These are phyloP conservation scores for Ypsolopha scabrella DNA, from an alignment of 2,888 invertebrate species.

Conservation along the genomic window DNA sequence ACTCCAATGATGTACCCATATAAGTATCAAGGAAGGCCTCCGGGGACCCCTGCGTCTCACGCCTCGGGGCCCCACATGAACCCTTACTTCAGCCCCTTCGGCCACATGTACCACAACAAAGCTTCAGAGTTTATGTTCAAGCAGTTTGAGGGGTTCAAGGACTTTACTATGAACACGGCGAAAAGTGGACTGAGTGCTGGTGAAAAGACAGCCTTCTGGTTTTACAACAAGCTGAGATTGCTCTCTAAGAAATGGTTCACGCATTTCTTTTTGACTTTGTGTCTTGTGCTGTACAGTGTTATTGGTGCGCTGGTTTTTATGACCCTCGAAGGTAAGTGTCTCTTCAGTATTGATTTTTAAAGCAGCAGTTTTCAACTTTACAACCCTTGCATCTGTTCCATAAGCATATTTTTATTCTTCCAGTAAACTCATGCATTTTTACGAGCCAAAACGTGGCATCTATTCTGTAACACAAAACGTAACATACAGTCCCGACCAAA, in stretches of 20 bases:
- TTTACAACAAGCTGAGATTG: conserved; percentile 81
- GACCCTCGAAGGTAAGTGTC: conserved; percentile 78
- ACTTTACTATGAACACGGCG: conserved; percentile 78
- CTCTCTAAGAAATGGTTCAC: conserved; percentile 90
- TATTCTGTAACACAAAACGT: too few species aligned
- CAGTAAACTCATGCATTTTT: too few species aligned
- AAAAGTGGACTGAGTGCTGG: conserved; percentile 87
- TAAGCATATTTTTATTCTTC: too few species aligned
- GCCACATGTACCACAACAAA: conserved; percentile 72
- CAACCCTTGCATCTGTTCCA: too few species aligned
- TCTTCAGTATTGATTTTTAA: neutral
- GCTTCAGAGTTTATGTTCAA: conserved; percentile 84
- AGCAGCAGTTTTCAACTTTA: too few species aligned
- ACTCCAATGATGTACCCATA: conserved; percentile 29
- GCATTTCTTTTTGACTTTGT: conserved; percentile 84
- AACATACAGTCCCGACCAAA: too few species aligned
- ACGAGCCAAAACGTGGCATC: too few species aligned
- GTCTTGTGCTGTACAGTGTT: conserved; percentile 82
- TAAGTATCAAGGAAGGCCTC: conserved; percentile 34
- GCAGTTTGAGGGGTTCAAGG: conserved; percentile 82
- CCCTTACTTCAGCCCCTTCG: conserved; percentile 50
- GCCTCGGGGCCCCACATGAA: conserved; percentile 42
- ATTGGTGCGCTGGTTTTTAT: conserved; percentile 86
- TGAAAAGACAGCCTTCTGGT: conserved; percentile 84
- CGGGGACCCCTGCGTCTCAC: conserved; percentile 41